These are phyloP conservation scores for Myotis brandtii DNA, from an alignment of 2,113 vertebrate genomes.

Conservation along the genomic window DNA sequence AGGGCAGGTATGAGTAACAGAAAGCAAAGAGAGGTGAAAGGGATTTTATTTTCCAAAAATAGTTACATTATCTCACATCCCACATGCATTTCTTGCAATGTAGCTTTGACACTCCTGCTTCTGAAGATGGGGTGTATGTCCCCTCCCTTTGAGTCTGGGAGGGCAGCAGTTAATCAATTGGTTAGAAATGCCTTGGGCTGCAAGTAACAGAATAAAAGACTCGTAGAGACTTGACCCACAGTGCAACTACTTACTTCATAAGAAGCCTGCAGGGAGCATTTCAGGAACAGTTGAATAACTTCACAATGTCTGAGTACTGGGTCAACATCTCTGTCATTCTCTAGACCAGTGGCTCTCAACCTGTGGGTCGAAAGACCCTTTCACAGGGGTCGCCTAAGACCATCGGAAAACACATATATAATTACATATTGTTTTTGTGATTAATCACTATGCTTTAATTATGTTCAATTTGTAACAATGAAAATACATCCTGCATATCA, in stretches of 20 bases:
- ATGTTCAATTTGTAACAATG: too few relatives aligned
- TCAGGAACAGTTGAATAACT: not conserved
- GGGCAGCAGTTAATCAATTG: not conserved
- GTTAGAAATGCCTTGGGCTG: not conserved
- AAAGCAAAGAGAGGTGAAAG: not conserved
- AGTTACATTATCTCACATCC: not conserved
- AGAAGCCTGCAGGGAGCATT: not conserved
- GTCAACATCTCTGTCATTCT: not conserved
- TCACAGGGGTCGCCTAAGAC: too few relatives aligned
- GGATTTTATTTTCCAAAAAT: not conserved
- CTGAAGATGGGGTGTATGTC: not conserved
- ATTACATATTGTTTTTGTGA: too few relatives aligned
- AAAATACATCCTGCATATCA: too few relatives aligned
- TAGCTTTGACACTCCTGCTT: not conserved
- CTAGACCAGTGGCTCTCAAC: not conserved
- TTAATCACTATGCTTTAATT: too few relatives aligned
- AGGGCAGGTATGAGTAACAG: not conserved
- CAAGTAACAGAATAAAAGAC: not conserved
- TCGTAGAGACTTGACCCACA: not conserved
- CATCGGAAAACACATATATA: too few relatives aligned
- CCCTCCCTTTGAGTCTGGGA: not conserved
- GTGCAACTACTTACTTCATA: not conserved
- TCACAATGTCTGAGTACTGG: not conserved
- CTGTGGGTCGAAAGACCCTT: too few relatives aligned
- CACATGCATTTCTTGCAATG: not conserved